Evolutionary conservation across 1,140 invertebrate genomes (phyloP), one percentile per base, ranked within the genome.

Genomic region (Solenopsis invicta): DNA sequence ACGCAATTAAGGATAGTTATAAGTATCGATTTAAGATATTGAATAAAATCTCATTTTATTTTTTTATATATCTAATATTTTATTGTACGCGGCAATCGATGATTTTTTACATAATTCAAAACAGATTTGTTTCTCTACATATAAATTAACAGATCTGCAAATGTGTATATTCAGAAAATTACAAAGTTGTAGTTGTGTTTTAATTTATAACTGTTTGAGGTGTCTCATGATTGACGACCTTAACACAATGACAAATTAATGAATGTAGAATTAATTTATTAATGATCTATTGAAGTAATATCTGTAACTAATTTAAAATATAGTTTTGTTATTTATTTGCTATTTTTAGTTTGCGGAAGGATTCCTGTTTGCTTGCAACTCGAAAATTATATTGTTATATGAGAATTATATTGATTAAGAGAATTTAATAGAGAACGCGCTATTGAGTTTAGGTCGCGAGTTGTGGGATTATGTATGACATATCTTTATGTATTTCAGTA

Each of bases 1-100:
- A 50, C 41, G 48, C 16, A 81, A 34, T 69, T 81, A 81, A 37
- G 69, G 16, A 18, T 72, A 59, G 18, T 84, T 48, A 34, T 82
- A 37, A 37, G n/a, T 29, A 59, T 0, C 16, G 41, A 82, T 4
- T 82, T 52, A 24, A 56, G 59, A 4, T 56, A 71, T 29, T 0
- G 2, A 24, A 0, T 71, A 48, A 41, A 69, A 62, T 34, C 45
- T 66, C 5, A 50, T 18, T 8, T 69, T 69, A 37, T 21, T 54
- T 41, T 41, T 69, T 67, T 67, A 80, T 41, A 5, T 81, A n/a
- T 13, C 21, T 76, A 1, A 12, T 76, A 16, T 76, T 24, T 9
- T 21, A 45, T n/a, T 45, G 8, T 41, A 24, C 12, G 4, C 37
- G 9, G 4, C 24, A 69, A 69, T 54, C 0, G 18, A 50, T 37